Evolutionary conservation across 2,113 vertebrate genomes (phyloP).

Genomic region (Gadus macrocephalus): DNA sequence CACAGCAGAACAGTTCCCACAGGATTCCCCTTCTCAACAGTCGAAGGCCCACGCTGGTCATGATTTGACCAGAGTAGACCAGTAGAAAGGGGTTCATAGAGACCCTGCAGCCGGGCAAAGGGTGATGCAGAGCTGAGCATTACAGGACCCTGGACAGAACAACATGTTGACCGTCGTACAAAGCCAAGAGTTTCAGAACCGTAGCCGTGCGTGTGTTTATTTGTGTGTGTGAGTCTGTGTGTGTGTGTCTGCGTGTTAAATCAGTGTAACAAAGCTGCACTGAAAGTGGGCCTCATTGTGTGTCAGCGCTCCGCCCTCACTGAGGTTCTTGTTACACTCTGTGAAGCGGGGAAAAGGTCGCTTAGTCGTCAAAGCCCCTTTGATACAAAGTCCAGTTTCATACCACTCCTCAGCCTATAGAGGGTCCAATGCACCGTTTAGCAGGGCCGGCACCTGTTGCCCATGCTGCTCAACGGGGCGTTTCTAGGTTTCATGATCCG

Average conservation of each 20-base stretch:
- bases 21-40: too few species aligned
- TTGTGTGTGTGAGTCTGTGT: neutral
- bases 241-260: constrained; percentile 26
- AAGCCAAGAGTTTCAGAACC: too few species aligned
- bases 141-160: too few species aligned
- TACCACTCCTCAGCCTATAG: constrained; percentile 18
- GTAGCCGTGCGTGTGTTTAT: too few species aligned
- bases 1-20: too few species aligned
- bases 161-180: too few species aligned
- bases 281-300: constrained; percentile 36
- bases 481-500: too few species aligned
- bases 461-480: constrained; percentile 21
- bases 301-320: constrained; percentile 49
- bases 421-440: constrained; percentile 42
- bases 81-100: too few species aligned
- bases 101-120: too few species aligned
- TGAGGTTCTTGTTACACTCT: constrained; percentile 47
- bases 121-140: too few species aligned
- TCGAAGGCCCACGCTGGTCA: too few species aligned
- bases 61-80: too few species aligned
- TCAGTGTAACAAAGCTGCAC: constrained; percentile 47
- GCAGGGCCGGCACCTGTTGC: constrained; percentile 55
- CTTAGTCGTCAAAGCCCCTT: constrained; percentile 44
- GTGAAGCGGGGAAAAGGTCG: constrained; percentile 47
- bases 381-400: constrained; percentile 37